phyloP scores from a whole-genome alignment of 2,797 vertebrate species.

The Schizopygopsis pylzovi region DNA sequence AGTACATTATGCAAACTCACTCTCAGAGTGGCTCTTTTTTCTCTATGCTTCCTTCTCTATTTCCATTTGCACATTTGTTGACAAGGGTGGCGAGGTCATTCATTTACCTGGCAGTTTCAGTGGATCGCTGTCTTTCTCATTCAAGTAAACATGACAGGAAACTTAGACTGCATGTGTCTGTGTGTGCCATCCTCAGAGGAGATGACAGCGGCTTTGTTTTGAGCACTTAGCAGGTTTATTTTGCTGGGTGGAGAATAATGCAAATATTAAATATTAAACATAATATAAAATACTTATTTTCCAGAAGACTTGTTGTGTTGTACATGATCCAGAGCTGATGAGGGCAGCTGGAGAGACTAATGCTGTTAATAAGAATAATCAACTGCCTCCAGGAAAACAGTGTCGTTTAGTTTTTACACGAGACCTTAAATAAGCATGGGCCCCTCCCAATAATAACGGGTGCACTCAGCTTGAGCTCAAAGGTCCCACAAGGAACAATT shows the following conservation, averaged over 20 bases:
- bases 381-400: not conserved
- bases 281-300: conserved; percentile 21
- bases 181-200: conserved; percentile 16
- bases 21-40: not conserved
- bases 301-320: not conserved
- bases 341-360: not conserved
- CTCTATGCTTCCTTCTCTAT: conserved; percentile 3
- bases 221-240: conserved; percentile 4
- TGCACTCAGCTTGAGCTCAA: not conserved
- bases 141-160: conserved; percentile 33
- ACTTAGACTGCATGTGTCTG: not conserved
- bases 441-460: not conserved
- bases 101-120: conserved; percentile 24
- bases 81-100: not conserved
- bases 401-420: not conserved
- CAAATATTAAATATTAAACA: conserved; percentile 21
- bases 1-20: conserved; percentile 7
- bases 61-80: conserved; percentile 29
- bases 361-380: not conserved
- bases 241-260: not conserved
- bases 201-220: conserved; percentile 2
- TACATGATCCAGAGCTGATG: not conserved
- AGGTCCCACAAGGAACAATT: not conserved
- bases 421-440: not conserved
- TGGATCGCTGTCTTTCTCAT: conserved; percentile 20